Evolutionary conservation across 2,888 invertebrate species (phyloP).

Genomic region (Campopleginae sp.): DNA sequence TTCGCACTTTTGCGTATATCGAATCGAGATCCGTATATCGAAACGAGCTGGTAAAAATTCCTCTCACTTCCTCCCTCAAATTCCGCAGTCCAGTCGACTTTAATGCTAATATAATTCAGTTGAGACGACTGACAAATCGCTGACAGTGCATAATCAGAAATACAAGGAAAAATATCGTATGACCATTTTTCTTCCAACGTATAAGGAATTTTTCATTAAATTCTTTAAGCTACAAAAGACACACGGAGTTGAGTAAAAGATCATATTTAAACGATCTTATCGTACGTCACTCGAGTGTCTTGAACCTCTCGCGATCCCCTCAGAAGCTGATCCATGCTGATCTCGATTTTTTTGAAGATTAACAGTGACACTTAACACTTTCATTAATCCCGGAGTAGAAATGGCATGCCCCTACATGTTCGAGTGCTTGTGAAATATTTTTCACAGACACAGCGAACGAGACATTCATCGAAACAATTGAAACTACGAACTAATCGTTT

Average conservation of each 20-base stretch:
- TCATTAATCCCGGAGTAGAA: not conserved
- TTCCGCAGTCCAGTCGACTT: not conserved
- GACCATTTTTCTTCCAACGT: not conserved
- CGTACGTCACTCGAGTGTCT: not conserved
- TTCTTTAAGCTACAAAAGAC: not conserved
- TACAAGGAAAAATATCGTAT: not conserved
- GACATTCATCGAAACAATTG: not conserved
- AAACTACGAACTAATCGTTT: not conserved
- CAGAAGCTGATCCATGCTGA: slow-evolving; percentile 22
- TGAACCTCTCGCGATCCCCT: not conserved
- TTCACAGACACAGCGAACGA: not conserved
- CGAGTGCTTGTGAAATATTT: not conserved
- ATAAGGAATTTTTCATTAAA: not conserved
- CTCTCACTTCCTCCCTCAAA: not conserved
- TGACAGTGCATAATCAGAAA: not conserved
- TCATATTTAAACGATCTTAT: slow-evolving; percentile 25
- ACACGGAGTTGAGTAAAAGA: not conserved
- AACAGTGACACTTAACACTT: not conserved
- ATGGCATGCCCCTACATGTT: not conserved
- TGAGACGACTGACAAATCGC: not conserved
- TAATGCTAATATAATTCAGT: not conserved
- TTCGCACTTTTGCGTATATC: slow-evolving; percentile 34
- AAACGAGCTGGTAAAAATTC: not conserved
- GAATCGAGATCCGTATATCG: no score
- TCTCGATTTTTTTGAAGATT: slow-evolving; percentile 1